Evolutionary conservation across 35 echinoderm and acorn worm species (phyloP), one percentile per base, ranked within the genome.

Genomic region (Eucidaris tribuloides): DNA sequence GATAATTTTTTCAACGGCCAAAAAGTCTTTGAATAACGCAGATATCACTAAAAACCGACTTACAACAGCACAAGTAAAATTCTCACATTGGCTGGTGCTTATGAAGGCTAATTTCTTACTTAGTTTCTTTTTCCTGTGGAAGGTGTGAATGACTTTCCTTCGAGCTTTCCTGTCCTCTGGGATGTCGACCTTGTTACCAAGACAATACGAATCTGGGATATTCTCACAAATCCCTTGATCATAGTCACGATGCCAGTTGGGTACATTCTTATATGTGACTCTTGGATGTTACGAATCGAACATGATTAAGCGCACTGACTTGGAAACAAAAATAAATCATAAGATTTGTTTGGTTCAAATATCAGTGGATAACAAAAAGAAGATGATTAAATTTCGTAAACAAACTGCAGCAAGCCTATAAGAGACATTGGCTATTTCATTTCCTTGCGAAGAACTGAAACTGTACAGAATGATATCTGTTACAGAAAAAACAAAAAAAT

Each of bases 61-160:
- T n/a, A n/a, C n/a, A n/a, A n/a, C n/a, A n/a, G n/a, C n/a, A n/a
- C n/a, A n/a, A n/a, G n/a, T n/a, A n/a, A n/a, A n/a, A n/a, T n/a
- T n/a, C n/a, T n/a, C n/a, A n/a, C n/a, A n/a, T n/a, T n/a, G n/a
- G n/a, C n/a, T n/a, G n/a, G n/a, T n/a, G n/a, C n/a, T n/a, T n/a
- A n/a, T n/a, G n/a, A n/a, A n/a, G n/a, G n/a, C 34, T 37, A n/a
- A 45, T 3, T 13, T 31, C 85, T 85, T 77, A 99, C 96, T 83
- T 99, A 99, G 81, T 58, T 99, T 99, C 90, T 99, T 99, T 86
- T 99, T 99, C 82, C 96, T 89, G 79, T 99, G 96, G 84, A 99
- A 99, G 48, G 96, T 99, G 70, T n/a, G n/a, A n/a, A 99, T 99
- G 90, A 27, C 90, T 62, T 99, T 99, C n/a, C 90, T 91, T 81